Evolutionary conservation across 2,113 vertebrate species (phyloP).

Genomic region (Ginglymostoma cirratum): DNA sequence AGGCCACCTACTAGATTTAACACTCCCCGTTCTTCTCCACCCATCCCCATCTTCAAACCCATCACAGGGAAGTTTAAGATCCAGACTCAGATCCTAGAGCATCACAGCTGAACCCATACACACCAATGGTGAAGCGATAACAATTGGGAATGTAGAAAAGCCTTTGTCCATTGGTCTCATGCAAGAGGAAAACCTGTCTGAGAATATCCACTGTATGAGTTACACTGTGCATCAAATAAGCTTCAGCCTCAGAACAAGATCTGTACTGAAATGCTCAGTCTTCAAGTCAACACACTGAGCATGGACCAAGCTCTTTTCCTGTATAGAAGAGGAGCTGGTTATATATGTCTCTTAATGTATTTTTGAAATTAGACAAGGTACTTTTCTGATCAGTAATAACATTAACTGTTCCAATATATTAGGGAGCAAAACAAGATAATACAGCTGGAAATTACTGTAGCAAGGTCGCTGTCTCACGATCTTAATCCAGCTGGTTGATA

Average conservation of each 20-base stretch:
- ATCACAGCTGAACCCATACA: no score
- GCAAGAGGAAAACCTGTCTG: not conserved
- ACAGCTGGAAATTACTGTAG: not conserved
- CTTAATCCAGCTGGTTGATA: not conserved
- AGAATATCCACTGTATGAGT: not conserved
- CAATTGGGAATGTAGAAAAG: not conserved
- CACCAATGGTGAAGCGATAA: not conserved
- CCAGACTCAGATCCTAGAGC: not conserved
- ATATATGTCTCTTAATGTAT: not conserved
- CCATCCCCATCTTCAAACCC: not conserved
- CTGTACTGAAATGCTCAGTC: not conserved
- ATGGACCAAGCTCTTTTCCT: not conserved
- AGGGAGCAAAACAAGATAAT: not conserved
- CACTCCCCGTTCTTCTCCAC: no score
- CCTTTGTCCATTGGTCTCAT: not conserved
- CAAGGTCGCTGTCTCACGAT: constrained; percentile 6
- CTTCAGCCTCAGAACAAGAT: not conserved
- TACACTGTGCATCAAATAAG: not conserved
- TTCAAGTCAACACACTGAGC: not conserved
- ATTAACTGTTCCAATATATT: constrained; percentile 5
- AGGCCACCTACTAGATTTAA: no score
- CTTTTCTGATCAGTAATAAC: not conserved
- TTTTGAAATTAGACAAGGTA: not conserved
- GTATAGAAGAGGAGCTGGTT: no score
- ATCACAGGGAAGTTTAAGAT: not conserved